These are phyloP conservation scores for Rhagologus leucostigma DNA, from an alignment of 2,113 vertebrate species.

Conservation along the genomic window DNA sequence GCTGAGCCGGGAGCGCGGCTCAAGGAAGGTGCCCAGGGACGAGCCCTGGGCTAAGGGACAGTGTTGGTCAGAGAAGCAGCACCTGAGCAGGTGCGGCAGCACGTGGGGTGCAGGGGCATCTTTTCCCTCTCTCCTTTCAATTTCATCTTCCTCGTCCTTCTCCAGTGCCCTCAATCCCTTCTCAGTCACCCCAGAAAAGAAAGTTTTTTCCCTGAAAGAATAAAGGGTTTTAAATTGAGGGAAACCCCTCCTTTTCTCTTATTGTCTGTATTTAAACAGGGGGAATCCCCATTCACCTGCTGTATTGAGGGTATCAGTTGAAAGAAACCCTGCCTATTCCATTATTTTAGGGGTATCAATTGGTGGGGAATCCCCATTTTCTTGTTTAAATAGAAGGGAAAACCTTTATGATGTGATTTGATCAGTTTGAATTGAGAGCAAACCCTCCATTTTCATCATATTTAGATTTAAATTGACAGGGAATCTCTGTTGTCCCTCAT, in stretches of 20 bases:
- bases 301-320: background rate
- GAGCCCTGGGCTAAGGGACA: background rate
- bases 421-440: background rate
- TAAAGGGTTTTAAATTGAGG: background rate
- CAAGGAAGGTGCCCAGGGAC: background rate
- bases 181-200: background rate
- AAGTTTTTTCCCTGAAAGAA: background rate
- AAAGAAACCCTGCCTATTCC: background rate
- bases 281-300: background rate
- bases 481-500: background rate
- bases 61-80: background rate
- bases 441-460: background rate
- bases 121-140: background rate
- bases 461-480: background rate
- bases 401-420: background rate
- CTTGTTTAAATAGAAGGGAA: background rate
- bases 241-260: background rate
- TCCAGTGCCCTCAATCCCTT: background rate
- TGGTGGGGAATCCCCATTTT: background rate
- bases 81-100: background rate
- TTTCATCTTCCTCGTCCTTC: background rate
- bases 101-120: background rate
- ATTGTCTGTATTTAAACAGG: background rate
- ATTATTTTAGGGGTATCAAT: background rate
- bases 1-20: background rate